Base-by-base conservation (phyloP, 2,888 invertebrate species). In the Callosobruchus maculatus region DNA sequence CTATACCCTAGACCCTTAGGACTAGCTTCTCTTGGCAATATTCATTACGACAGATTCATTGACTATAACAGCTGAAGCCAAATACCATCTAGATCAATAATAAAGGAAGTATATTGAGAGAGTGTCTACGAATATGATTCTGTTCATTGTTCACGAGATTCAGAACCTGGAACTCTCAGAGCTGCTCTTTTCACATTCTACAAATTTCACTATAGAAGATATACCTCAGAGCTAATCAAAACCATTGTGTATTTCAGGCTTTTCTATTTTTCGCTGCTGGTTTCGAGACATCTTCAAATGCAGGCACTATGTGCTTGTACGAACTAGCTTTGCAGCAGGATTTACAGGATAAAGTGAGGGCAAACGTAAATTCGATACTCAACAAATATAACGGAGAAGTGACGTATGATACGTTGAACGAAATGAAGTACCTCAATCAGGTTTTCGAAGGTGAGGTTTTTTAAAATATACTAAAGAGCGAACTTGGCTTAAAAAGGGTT, bases 191-290 rank as follows among this genome's bases (percentile, higher is more conserved):
- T 9, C 67, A 67, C 9, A 67, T 4, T 67, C 21, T 3, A 20
- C 9, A 2, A 67, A 67, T 21, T 2, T 5, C 21, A 9, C 4
- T 21, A 21, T 20, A 2, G 9, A 20, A 5, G 67, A 5, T 20
- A 4, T 67, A 67, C 9, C 3, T 67, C 67, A 67, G 4, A 67
- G 3, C 26, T 26, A 7, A 26, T 26, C 3, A 26, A 26, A 7
- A 4, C 7, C 2, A 49, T 49, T 49, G 4, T 7, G 18, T 49
- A n/a, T 74, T 73, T 20, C 91, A 92, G 82, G 88, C 89, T 9
- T 84, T 91, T 49, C 82, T 91, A 0, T 91, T 92, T 83, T 88
- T 91, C 0, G 83, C 90, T 72, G 91, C 90, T 71, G 91, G 91
- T 0, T 91, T 89, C 79, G 91, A 92, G 81, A 91, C 91, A 0